Conservation (phyloP, 2,113 vertebrate genomes). For the Gopherus evgoodei region DNA sequence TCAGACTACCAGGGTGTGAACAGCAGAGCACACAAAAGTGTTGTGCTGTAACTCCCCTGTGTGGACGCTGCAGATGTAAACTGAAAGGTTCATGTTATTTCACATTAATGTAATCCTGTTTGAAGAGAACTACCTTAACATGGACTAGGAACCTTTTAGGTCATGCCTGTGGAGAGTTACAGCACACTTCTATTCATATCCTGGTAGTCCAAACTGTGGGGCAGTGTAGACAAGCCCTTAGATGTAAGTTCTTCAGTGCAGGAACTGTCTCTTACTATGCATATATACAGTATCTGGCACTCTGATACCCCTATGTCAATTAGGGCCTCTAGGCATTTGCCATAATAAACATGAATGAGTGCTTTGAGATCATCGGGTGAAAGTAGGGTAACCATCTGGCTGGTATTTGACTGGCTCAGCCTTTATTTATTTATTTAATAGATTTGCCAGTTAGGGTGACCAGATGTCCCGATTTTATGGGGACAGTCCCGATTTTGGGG, state of each 20-base stretch:
- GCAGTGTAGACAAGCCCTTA: not conserved
- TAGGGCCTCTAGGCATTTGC: not conserved
- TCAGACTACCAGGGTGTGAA: no score
- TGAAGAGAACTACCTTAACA: not conserved
- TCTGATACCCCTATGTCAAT: not conserved
- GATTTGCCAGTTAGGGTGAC: no score
- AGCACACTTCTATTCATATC: not conserved
- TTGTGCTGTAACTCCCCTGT: no score
- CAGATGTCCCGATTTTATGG: no score
- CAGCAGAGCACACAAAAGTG: no score
- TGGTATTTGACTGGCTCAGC: no score
- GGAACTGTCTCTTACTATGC: constrained; percentile 9
- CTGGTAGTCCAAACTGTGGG: not conserved
- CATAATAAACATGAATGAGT: no score
- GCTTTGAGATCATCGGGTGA: no score
- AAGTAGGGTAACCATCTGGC: not conserved
- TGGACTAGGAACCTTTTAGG: not conserved
- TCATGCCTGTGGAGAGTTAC: not conserved
- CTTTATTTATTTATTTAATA: no score
- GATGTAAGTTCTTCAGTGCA: not conserved
- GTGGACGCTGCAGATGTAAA: no score
- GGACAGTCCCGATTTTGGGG: no score
- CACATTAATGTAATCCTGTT: not conserved
- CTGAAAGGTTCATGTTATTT: no score
- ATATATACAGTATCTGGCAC: fast-evolving